Conservation (phyloP, 2,888 invertebrate genomes). For the Machimus atricapillus region DNA sequence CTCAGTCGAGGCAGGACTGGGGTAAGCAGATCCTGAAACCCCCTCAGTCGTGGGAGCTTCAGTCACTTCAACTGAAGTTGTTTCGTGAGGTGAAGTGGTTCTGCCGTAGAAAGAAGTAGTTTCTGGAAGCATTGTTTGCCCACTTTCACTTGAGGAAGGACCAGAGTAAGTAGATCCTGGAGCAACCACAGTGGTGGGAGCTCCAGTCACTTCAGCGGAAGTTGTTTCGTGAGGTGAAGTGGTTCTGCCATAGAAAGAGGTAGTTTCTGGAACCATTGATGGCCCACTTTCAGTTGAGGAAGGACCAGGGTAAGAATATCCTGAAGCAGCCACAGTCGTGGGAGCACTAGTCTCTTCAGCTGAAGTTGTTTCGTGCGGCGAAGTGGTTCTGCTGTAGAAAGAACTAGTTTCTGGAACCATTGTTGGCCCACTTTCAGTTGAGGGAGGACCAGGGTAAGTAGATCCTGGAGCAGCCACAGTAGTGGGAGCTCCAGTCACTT, state of each 20-base stretch:
- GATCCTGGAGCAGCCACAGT: neutral
- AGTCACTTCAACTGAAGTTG: too few relatives aligned
- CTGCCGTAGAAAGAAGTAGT: too few relatives aligned
- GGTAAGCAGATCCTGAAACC: too few relatives aligned
- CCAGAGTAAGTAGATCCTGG: too few relatives aligned
- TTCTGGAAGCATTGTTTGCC: too few relatives aligned
- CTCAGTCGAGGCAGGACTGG: too few relatives aligned
- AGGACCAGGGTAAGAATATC: neutral
- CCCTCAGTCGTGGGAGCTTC: too few relatives aligned
- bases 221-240: neutral
- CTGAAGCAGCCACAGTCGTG: neutral
- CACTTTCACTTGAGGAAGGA: too few relatives aligned
- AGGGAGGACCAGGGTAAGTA: neutral
- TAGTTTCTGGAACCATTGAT: neutral
- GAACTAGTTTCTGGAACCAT: neutral
- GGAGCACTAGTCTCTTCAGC: neutral
- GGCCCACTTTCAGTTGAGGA: neutral
- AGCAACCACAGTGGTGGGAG: too few relatives aligned
- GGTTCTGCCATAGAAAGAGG: too few relatives aligned
- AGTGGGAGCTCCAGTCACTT: neutral
- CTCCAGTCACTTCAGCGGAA: neutral
- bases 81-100: too few relatives aligned
- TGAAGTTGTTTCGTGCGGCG: neutral
- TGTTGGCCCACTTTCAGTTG: neutral
- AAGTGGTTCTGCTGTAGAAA: neutral